These are phyloP conservation scores for Adrianichthys oophorus DNA, from an alignment of 2,797 vertebrate species.

Conservation along the genomic window DNA sequence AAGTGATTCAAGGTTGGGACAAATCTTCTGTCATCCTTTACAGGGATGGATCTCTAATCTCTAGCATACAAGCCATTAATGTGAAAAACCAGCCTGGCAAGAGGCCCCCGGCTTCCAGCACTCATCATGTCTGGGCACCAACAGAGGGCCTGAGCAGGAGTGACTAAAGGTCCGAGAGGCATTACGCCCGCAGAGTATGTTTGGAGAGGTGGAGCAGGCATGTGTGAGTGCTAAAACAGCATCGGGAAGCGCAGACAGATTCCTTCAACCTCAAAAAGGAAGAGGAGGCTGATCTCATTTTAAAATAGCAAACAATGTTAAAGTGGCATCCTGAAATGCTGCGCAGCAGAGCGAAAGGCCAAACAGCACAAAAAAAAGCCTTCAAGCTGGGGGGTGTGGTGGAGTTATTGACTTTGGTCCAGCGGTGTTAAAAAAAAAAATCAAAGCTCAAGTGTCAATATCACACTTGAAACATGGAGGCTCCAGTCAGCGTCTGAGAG, in stretches of 20 bases:
- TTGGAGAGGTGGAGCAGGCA: constrained; percentile 40
- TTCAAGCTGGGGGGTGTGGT: constrained; percentile 10
- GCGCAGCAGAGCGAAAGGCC: constrained; percentile 42
- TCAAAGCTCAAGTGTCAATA: constrained; percentile 31
- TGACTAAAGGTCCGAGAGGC: constrained; percentile 44
- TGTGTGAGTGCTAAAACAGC: constrained; percentile 15
- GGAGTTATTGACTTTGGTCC: constrained; percentile 24
- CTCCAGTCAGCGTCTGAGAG: background rate
- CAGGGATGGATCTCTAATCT: constrained; percentile 64
- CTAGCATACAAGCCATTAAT: constrained; percentile 61
- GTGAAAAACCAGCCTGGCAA: constrained; percentile 67
- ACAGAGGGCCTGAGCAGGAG: constrained; percentile 22
- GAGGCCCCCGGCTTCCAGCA: constrained; percentile 22
- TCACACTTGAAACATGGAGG: constrained; percentile 8
- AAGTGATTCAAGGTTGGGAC: constrained; percentile 32
- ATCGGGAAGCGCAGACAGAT: constrained; percentile 49
- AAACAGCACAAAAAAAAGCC: constrained; percentile 33
- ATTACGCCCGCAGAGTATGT: constrained; percentile 37
- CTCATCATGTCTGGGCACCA: constrained; percentile 18
- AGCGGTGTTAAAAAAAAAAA: constrained; percentile 45
- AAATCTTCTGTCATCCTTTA: constrained; percentile 50
- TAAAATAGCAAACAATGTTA: constrained; percentile 75
- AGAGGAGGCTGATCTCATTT: constrained; percentile 31
- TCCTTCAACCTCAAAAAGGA: constrained; percentile 61
- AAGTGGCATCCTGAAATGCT: constrained; percentile 61